These are phyloP conservation scores for Pterophyllum scalare DNA, from an alignment of 2,113 vertebrate genomes.

Conservation along the genomic window DNA sequence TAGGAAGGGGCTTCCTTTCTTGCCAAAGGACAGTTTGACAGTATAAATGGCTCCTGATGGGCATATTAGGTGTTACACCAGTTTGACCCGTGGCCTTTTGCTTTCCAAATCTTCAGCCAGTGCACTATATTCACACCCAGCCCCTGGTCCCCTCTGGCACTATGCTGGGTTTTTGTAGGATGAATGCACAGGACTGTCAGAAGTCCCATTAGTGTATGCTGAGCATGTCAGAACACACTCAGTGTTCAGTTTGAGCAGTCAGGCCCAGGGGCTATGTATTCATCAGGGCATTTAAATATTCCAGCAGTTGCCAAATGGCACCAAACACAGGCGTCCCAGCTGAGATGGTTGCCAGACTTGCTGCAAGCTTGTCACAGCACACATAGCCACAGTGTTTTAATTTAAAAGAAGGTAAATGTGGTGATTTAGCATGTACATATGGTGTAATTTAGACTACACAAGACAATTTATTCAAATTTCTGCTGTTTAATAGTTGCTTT, in stretches of 20 bases:
- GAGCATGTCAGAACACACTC: constrained; percentile 67
- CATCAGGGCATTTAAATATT: constrained; percentile 79
- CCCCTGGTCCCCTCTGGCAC: constrained; percentile 49
- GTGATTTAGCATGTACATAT: constrained; percentile 37
- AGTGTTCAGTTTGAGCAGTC: constrained; percentile 69
- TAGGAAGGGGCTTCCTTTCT: constrained; percentile 16
- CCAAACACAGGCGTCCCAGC: constrained; percentile 54
- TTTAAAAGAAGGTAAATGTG: constrained; percentile 39
- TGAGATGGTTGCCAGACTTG: constrained; percentile 54
- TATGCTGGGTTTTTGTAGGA: constrained; percentile 49
- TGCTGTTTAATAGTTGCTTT: neutral
- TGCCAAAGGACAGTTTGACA: constrained; percentile 45
- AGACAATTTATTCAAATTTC: constrained; percentile 9
- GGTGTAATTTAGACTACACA: neutral
- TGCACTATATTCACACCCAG: constrained; percentile 50
- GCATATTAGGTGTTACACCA: constrained; percentile 45
- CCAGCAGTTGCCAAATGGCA: constrained; percentile 78
- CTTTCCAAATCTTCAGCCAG: constrained; percentile 43
- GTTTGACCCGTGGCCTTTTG: constrained; percentile 53
- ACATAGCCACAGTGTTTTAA: constrained; percentile 57
- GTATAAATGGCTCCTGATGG: constrained; percentile 45
- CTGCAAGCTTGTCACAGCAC: constrained; percentile 61
- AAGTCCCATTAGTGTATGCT: constrained; percentile 76
- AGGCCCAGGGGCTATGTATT: constrained; percentile 74
- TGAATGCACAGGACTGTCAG: constrained; percentile 74